These are phyloP conservation scores for Lamellibrachia columna DNA, from an alignment of 2,888 invertebrate species.

Conservation along the genomic window DNA sequence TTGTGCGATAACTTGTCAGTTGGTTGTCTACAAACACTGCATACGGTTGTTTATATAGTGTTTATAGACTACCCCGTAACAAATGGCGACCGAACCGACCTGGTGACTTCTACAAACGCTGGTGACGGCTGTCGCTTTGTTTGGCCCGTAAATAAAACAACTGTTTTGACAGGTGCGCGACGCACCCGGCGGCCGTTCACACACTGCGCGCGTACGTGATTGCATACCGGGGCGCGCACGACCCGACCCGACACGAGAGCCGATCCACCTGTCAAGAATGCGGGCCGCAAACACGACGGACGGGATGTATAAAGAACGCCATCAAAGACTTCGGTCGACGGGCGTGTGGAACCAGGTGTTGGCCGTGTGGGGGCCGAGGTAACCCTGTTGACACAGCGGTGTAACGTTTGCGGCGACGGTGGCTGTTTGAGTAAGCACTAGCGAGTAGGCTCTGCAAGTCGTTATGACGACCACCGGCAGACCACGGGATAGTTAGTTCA, in stretches of 20 bases:
- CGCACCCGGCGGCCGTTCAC: too few species aligned
- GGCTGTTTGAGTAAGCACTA: neutral
- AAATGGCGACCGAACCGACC: neutral
- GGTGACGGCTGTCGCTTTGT: neutral
- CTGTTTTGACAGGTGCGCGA: neutral
- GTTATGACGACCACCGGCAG: neutral
- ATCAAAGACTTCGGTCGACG: neutral
- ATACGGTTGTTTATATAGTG: neutral
- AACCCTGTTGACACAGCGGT: neutral
- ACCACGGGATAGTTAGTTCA: neutral
- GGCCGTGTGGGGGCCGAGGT: neutral
- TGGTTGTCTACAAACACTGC: neutral
- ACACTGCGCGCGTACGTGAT: neutral
- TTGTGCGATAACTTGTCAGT: neutral
- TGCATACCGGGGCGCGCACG: neutral
- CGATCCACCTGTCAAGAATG: neutral
- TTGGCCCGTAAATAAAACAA: constrained; percentile 6
- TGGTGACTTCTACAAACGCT: neutral
- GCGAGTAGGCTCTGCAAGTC: neutral
- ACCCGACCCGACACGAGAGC: neutral
- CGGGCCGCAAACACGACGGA: neutral
- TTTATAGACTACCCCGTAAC: neutral
- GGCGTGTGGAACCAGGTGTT: neutral
- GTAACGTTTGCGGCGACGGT: neutral
- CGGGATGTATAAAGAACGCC: neutral